Base-by-base conservation (phyloP, 2,888 invertebrate genomes). In the Chelonus formosanus region DNA sequence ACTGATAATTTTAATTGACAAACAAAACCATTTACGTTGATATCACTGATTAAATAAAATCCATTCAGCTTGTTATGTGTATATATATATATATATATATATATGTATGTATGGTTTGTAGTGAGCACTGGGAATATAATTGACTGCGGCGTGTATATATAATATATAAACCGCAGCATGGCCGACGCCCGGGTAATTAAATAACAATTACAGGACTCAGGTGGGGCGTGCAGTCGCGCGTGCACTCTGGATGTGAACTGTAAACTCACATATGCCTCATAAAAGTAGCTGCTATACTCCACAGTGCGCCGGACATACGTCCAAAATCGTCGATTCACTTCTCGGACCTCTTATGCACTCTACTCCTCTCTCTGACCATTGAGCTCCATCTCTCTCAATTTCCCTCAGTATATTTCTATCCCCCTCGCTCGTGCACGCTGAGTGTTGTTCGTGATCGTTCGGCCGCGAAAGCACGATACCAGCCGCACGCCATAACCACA, bases 111-210 rank as follows among this genome's bases (percentile, higher is more conserved):
- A 48, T 40, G 6, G 40, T 40, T 40, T 40, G 40, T 6, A 40
- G 40, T 40, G 5, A 40, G 40, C 40, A 6, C 40, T 40, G 6
- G 40, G 40, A 40, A 40, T 40, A 40, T 40, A 47, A 47, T 47
- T 47, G 47, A 47, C 47, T 47, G 54, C 44, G 57, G 32, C 32
- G 32, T 8, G 32, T 52, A 32, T 32, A 34, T 53, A 65, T 61
- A 31, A 34, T 8, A 52, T 52, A 52, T 32, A 52, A 10, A 81
- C 79, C 80, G 80, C 80, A 81, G 71, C 73, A 81, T 78, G 77
- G 79, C 79, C 74, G 76, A 72, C 74, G 73, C 65, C 71, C 68
- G 76, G 79, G 81, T 81, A 82, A 82, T 82, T 80, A 82, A 81
- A 78, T 77, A 80, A 79, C 77, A 80, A 82, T 82, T 80, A 81